phyloP scores from a whole-genome alignment of 2,113 vertebrate genomes.

The Podiceps cristatus region DNA sequence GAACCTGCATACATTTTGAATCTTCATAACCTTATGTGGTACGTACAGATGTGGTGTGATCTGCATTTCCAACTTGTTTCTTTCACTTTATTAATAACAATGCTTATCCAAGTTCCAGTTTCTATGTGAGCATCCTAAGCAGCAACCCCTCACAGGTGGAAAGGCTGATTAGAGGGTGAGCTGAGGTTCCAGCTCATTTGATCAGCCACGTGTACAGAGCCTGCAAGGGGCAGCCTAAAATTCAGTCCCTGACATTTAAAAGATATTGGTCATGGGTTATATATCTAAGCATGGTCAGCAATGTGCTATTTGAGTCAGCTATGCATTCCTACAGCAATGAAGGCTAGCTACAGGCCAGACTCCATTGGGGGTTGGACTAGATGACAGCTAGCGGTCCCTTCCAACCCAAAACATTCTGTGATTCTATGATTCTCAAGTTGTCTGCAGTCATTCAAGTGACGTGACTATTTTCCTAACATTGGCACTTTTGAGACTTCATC shows the following conservation, averaged over 20 bases:
- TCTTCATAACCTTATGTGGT: not conserved
- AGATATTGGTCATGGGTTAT: not conserved
- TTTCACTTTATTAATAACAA: not conserved
- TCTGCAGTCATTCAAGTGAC: not conserved
- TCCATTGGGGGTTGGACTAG: too few relatives aligned
- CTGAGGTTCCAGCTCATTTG: not conserved
- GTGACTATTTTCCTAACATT: accelerated
- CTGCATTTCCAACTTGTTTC: not conserved
- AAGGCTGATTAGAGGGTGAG: not conserved
- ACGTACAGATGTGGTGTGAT: not conserved
- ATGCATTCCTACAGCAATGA: not conserved
- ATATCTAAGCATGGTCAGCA: not conserved
- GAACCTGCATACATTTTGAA: not conserved
- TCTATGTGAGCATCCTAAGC: not conserved
- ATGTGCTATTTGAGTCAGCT: not conserved
- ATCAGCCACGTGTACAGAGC: not conserved
- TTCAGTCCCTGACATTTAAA: not conserved
- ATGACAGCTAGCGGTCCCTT: too few relatives aligned
- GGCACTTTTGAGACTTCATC: not conserved
- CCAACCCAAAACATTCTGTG: too few relatives aligned
- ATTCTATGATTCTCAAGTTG: too few relatives aligned
- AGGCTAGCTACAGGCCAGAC: not conserved
- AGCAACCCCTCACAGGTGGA: not conserved
- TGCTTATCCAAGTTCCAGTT: not conserved
- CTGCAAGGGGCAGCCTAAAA: not conserved